These are phyloP conservation scores for Ips typographus DNA, from an alignment of 1,140 invertebrate species.

Conservation along the genomic window DNA sequence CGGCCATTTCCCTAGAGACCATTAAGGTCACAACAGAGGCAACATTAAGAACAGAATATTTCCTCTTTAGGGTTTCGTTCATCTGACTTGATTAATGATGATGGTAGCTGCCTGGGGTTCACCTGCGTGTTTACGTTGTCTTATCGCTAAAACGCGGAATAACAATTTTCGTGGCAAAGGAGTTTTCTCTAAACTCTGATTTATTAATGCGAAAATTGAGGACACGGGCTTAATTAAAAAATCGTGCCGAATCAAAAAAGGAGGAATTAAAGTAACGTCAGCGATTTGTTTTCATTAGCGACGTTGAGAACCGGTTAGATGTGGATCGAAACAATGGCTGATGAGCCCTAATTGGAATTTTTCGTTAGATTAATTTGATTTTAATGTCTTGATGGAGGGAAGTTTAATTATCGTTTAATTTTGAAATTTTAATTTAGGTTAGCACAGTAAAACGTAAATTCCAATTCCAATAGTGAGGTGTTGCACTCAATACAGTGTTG, in stretches of 20 bases:
- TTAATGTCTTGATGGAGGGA: not conserved
- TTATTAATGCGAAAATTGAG: constrained; percentile 26
- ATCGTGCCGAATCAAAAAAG: constrained; percentile 23
- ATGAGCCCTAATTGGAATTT: constrained; percentile 9
- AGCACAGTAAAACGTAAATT: no score
- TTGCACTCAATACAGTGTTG: no score
- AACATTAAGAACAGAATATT: constrained; percentile 21
- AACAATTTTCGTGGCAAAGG: constrained; percentile 8
- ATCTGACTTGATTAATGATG: constrained; percentile 24
- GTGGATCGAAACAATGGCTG: constrained; percentile 6
- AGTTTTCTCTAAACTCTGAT: constrained; percentile 20
- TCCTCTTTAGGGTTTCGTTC: constrained; percentile 17
- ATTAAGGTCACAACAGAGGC: constrained; percentile 15
- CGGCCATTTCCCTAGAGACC: constrained; percentile 6
- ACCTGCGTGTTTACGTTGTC: constrained; percentile 28
- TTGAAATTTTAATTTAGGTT: no score
- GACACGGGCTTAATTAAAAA: constrained; percentile 26
- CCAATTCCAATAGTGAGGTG: no score
- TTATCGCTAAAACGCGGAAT: constrained; percentile 24
- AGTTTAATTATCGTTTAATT: not conserved
- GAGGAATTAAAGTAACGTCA: constrained; percentile 6
- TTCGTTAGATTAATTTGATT: not conserved
- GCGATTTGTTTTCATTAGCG: constrained; percentile 20
- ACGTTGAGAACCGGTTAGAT: not conserved
- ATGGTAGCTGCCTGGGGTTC: constrained; percentile 22